A percentile compares a stretch with the other conserved stretches of the same genome.
phyloP scores from a whole-genome alignment of 2,113 vertebrate genomes.

The Setophaga coronata region DNA sequence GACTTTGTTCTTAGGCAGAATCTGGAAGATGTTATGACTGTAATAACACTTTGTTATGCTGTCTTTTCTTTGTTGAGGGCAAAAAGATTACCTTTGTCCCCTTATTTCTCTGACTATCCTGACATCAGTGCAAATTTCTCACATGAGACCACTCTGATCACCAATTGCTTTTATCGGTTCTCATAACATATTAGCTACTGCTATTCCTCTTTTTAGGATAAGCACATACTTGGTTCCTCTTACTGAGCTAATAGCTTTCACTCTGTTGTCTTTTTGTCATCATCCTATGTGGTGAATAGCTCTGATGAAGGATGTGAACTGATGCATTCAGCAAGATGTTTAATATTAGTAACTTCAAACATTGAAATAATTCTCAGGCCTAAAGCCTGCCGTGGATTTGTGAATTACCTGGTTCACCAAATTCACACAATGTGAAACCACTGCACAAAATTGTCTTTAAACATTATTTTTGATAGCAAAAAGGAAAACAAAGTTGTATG shows the following conservation, averaged over 20 bases:
- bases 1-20: conserved; percentile 47
- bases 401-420: not conserved
- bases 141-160: conserved; percentile 11
- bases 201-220: not conserved
- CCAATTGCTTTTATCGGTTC: not conserved
- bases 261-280: not conserved
- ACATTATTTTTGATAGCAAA: not conserved
- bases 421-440: not conserved
- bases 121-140: conserved; percentile 1
- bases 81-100: conserved; percentile 16
- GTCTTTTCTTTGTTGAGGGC: conserved; percentile 19
- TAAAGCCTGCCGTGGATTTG: not conserved
- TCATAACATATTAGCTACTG: not conserved
- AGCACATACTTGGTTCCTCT: not conserved
- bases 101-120: not conserved
- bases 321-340: not conserved
- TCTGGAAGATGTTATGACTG: conserved; percentile 61
- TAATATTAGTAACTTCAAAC: not conserved
- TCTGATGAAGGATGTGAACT: not conserved
- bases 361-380: not conserved
- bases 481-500: not conserved
- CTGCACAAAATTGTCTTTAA: not conserved
- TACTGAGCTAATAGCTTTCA: not conserved
- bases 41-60: conserved; percentile 41
- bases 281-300: not conserved